Evolutionary conservation across 2,113 vertebrate species (phyloP).

Genomic region (Leiothrix lutea): DNA sequence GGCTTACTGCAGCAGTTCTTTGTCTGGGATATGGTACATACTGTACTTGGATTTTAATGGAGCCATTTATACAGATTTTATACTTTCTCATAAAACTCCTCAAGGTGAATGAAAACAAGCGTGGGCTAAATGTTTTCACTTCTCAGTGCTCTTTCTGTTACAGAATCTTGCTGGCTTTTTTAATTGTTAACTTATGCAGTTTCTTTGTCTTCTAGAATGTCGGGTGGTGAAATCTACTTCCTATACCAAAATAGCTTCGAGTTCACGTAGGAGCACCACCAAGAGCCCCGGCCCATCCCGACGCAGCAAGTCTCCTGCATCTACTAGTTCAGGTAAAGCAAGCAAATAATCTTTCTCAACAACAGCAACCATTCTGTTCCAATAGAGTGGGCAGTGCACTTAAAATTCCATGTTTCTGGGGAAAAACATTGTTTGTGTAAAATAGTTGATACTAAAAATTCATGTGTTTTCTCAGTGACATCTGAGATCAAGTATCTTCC

Average conservation of each 20-base stretch:
- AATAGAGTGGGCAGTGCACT: neutral
- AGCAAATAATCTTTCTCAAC: neutral
- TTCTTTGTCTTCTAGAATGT: constrained; percentile 83
- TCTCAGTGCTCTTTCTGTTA: constrained; percentile 33
- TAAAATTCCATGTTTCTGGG: neutral
- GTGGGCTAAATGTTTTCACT: constrained; percentile 35
- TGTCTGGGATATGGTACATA: constrained; percentile 26
- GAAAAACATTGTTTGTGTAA: neutral
- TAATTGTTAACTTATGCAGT: constrained; percentile 29
- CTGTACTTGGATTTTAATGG: constrained; percentile 41
- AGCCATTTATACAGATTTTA: constrained; percentile 18
- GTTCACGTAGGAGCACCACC: constrained; percentile 84
- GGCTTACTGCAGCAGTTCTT: constrained; percentile 22
- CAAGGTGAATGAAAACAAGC: constrained; percentile 41
- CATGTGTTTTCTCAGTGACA: neutral
- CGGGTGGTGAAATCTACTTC: constrained; percentile 94
- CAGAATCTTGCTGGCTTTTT: constrained; percentile 1
- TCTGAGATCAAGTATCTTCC: neutral
- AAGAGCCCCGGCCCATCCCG: constrained; percentile 86
- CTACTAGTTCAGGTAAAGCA: constrained; percentile 87
- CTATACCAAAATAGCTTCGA: constrained; percentile 89
- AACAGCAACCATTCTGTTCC: neutral
- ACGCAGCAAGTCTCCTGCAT: constrained; percentile 95
- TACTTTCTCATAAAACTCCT: constrained; percentile 41
- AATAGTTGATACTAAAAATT: neutral